These are phyloP conservation scores for Erebia epiphron DNA, from an alignment of 2,888 invertebrate genomes.

Conservation along the genomic window DNA sequence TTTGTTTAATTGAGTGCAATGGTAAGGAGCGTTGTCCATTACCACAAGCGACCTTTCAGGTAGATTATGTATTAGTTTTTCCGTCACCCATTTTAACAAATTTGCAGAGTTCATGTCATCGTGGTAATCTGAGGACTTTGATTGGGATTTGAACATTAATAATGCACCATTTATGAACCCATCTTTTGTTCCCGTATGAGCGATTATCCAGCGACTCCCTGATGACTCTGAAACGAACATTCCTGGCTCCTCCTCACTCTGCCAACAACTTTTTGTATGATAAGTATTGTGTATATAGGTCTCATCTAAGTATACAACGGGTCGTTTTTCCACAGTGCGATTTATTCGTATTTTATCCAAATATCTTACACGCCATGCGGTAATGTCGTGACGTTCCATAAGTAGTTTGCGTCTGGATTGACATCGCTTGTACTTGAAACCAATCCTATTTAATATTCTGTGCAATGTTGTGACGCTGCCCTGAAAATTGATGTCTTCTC, in stretches of 20 bases:
- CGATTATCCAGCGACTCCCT: neutral
- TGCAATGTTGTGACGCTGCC: constrained; percentile 38
- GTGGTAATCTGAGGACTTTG: neutral
- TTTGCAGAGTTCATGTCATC: no score
- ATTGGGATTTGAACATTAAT: neutral
- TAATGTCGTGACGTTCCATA: constrained; percentile 28
- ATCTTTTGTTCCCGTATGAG: no score
- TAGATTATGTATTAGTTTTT: constrained; percentile 1
- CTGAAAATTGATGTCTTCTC: constrained; percentile 39
- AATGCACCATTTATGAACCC: no score
- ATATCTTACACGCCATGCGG: constrained; percentile 31
- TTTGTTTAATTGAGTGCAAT: no score
- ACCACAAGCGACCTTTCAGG: neutral
- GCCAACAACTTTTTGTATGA: constrained; percentile 28
- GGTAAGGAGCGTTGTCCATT: no score
- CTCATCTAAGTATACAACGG: neutral
- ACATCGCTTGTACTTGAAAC: constrained; percentile 33
- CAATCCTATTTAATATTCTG: constrained; percentile 35
- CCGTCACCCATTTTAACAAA: neutral
- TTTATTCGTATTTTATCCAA: neutral
- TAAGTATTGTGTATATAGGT: constrained; percentile 31
- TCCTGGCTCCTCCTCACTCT: constrained; percentile 30
- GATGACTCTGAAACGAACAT: constrained; percentile 1
- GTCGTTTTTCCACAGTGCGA: no score
- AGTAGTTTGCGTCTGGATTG: constrained; percentile 32